Conservation (phyloP, 2,888 invertebrate species). For the Himalopsyche japonica region DNA sequence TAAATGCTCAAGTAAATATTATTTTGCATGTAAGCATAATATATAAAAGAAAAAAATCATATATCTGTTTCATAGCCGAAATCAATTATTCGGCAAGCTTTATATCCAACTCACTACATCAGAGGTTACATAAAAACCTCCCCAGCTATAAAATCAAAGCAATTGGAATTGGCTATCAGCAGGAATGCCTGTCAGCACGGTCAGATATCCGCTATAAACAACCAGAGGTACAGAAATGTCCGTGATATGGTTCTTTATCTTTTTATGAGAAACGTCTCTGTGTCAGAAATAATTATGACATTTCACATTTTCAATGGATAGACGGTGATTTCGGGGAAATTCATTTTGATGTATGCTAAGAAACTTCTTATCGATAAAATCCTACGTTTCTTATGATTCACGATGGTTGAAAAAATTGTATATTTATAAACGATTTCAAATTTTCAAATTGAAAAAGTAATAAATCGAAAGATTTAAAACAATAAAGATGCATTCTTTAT, state of each 20-base stretch:
- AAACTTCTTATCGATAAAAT: no score
- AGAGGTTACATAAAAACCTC: conserved; percentile 1
- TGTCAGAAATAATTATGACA: background rate
- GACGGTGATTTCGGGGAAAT: no score
- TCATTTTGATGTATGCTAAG: no score
- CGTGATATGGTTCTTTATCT: background rate
- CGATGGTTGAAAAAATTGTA: no score
- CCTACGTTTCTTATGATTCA: no score
- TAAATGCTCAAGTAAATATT: no score
- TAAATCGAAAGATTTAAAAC: no score
- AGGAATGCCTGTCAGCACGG: background rate
- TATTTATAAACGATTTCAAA: no score
- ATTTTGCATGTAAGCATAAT: background rate
- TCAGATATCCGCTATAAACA: background rate
- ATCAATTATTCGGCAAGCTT: background rate
- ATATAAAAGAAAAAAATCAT: background rate
- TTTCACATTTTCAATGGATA: no score
- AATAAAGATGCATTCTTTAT: no score
- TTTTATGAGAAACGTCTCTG: background rate
- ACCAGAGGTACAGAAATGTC: background rate
- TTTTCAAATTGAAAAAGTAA: no score
- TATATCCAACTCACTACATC: background rate
- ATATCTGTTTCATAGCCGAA: background rate
- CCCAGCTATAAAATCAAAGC: background rate
- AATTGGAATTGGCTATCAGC: background rate